Conservation (phyloP, 1,140 invertebrate species). For the Lordiphosa mommai region DNA sequence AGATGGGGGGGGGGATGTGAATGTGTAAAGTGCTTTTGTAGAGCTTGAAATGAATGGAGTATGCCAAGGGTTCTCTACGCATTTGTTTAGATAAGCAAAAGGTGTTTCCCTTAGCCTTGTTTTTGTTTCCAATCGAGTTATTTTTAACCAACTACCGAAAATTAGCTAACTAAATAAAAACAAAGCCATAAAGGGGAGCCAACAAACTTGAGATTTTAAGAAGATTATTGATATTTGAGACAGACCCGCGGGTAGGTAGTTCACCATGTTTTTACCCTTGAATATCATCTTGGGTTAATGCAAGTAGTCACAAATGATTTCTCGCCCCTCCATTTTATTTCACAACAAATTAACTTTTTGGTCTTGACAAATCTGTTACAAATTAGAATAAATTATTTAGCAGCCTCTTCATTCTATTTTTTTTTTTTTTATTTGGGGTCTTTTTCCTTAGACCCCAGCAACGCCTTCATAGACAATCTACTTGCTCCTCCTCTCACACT, state of each 20-base stretch:
- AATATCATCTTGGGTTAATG: no score
- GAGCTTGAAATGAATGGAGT: no score
- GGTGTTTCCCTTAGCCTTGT: constrained; percentile 5
- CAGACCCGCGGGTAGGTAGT: no score
- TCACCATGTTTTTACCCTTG: no score
- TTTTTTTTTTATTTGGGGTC: constrained; percentile 9
- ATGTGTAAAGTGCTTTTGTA: not conserved
- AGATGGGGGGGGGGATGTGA: no score
- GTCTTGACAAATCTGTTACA: constrained; percentile 35
- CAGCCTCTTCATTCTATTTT: constrained; percentile 30
- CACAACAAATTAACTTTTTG: not conserved
- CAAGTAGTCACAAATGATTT: no score
- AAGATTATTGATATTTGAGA: no score
- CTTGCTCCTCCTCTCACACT: not conserved
- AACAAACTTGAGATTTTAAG: no score
- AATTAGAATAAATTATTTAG: constrained; percentile 72
- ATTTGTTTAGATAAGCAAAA: no score
- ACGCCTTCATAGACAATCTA: constrained; percentile 18
- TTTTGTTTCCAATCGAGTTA: constrained; percentile 23
- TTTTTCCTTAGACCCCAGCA: constrained; percentile 13
- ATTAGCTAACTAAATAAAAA: constrained; percentile 38
- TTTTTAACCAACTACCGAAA: constrained; percentile 5
- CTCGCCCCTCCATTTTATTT: not conserved
- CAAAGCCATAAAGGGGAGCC: no score
- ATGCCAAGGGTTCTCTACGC: no score